Evolutionary conservation across 2,797 vertebrate species (phyloP).

Genomic region (Acropternis orthonyx): DNA sequence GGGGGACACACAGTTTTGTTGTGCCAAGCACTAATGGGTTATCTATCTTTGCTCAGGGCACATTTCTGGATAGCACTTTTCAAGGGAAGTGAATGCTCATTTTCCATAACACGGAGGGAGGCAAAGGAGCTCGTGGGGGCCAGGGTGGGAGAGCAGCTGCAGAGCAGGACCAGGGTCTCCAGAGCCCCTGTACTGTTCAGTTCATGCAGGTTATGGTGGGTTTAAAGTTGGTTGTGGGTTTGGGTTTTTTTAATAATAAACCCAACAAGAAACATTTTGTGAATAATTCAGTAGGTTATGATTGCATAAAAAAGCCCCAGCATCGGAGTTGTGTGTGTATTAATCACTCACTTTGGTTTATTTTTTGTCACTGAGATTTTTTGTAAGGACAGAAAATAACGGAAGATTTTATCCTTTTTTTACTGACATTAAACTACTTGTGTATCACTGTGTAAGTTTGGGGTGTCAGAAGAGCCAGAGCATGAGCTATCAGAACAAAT

Average conservation of each 20-base stretch:
- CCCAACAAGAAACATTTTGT: neutral
- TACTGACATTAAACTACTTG: neutral
- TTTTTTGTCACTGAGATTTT: neutral
- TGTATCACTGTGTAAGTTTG: neutral
- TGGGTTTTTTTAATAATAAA: neutral
- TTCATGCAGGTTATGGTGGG: neutral
- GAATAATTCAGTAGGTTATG: neutral
- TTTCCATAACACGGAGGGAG: neutral
- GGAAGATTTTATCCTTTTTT: neutral
- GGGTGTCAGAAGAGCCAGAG: neutral
- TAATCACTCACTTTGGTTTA: neutral
- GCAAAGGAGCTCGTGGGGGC: neutral
- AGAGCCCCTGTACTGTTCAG: neutral
- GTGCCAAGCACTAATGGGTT: neutral
- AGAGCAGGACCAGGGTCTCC: neutral
- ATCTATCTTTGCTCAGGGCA: neutral
- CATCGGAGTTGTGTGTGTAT: neutral
- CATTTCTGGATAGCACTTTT: neutral
- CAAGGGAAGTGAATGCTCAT: neutral
- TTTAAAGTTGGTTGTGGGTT: neutral
- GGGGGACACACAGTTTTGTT: neutral
- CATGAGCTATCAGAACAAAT: neutral
- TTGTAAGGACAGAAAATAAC: neutral
- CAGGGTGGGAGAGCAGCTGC: neutral
- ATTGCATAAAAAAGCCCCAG: rapidly evolving